Base-by-base conservation (phyloP, 2,113 vertebrate species). In the Telmatochromis sp. region DNA sequence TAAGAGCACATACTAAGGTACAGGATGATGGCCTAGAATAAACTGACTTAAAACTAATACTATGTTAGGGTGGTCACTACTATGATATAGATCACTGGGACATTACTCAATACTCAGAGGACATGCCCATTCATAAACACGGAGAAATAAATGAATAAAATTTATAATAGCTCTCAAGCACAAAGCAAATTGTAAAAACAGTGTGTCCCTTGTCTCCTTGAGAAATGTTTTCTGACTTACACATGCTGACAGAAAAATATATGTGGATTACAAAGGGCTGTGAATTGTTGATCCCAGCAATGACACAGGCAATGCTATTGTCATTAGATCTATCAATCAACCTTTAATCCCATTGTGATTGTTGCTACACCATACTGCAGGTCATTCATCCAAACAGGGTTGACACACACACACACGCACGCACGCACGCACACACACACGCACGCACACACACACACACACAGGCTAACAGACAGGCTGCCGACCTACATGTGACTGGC, bases 401-500 rank as follows among this genome's bases (percentile, higher is more conserved):
- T 85, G 21, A 90, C 91, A 90, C 26, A 21, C 40, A 87, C 89
- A 71, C 87, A 88, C 85, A 26, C 23, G n/a, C n/a, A n/a, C n/a
- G n/a, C n/a, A n/a, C n/a, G n/a, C n/a, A 23, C 14, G 31, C 14
- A 1, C 90, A 57, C 26, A 82, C 91, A 88, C 23, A 9, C 42
- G 82, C 89, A 28, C 87, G 87, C 23, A 86, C 91, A 88, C 23
- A 7, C 42, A 84, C 88, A 50, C 86, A 87, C 85, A 14, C 7
- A 23, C 35, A 11, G 9, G 60, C 90, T 88, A 80, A 87, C 40
- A 87, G 81, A 91, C 93, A 88, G 88, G 92, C 92, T 93, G 92
- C 84, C 94, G 95, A 96, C 96, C 95, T 97, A 96, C 91, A 96
- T 96, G 95, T 91, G 91, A 95, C 91, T 96, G 94, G 92, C 91